Evolutionary conservation across 2,797 vertebrate genomes (phyloP).

Genomic region (Otolemur crassicaudatus): DNA sequence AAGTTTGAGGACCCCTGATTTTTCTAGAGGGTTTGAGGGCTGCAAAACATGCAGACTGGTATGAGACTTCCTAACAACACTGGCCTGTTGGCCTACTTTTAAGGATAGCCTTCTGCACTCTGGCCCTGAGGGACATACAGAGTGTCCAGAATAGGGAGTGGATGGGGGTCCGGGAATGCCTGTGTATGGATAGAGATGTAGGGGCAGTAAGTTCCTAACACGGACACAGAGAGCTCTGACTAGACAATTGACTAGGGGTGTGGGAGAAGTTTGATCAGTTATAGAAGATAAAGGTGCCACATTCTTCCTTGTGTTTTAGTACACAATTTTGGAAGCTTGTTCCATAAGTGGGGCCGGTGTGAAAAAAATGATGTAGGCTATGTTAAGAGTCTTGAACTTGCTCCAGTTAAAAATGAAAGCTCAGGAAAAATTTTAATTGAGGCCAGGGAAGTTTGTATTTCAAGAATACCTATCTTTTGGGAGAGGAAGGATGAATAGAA

Average conservation of each 20-base stretch:
- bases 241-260: accelerated
- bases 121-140: neutral
- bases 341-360: accelerated
- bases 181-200: neutral
- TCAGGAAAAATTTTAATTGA: neutral
- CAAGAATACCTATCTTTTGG: neutral
- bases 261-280: neutral
- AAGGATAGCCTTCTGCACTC: neutral
- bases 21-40: neutral
- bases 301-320: neutral
- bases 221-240: neutral
- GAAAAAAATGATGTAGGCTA: neutral
- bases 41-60: neutral
- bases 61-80: neutral
- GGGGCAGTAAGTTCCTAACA: neutral
- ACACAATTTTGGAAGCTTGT: neutral
- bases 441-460: neutral
- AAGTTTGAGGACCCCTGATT: too few relatives aligned
- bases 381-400: neutral
- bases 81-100: neutral
- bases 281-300: neutral
- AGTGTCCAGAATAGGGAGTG: neutral
- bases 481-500: neutral
- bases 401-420: neutral
- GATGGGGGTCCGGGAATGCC: neutral